Conservation (phyloP, 1,140 invertebrate species). For the Agraylea sexmaculata region DNA sequence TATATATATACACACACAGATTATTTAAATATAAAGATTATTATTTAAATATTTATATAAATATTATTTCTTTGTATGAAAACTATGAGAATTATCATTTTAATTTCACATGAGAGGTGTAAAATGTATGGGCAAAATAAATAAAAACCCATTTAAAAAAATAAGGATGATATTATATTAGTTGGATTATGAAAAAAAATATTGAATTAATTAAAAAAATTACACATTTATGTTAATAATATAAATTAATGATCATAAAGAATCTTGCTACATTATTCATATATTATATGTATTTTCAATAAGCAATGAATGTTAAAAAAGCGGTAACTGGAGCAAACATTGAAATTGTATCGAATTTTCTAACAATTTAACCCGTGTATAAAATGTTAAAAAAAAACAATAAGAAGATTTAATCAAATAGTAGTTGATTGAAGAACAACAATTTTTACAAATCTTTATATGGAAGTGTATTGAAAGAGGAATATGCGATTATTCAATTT, state of each 20-base stretch:
- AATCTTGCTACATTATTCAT: not conserved
- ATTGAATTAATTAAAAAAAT: slow-evolving; percentile 9
- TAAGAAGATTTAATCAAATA: too few species aligned
- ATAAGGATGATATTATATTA: slow-evolving; percentile 3
- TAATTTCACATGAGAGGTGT: too few species aligned
- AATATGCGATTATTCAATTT: not conserved
- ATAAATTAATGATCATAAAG: slow-evolving; percentile 1
- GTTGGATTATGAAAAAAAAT: slow-evolving; percentile 3
- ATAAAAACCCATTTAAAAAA: not conserved
- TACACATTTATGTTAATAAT: slow-evolving; percentile 3
- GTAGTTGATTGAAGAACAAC: too few species aligned
- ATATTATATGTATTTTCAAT: slow-evolving; percentile 1
- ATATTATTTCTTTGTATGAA: not conserved
- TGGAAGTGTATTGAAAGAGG: slow-evolving; percentile 2
- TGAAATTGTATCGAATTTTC: too few species aligned
- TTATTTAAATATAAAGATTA: not conserved
- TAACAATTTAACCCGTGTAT: too few species aligned
- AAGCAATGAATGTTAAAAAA: too few species aligned
- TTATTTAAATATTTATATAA: not conserved
- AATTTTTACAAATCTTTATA: too few species aligned
- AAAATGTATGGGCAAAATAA: too few species aligned
- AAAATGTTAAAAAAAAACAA: too few species aligned
- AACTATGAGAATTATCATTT: not conserved
- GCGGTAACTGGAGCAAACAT: too few species aligned
- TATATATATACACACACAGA: slow-evolving; percentile 6